Base-by-base conservation (phyloP, 2,113 vertebrate genomes). In the Strigops habroptila region DNA sequence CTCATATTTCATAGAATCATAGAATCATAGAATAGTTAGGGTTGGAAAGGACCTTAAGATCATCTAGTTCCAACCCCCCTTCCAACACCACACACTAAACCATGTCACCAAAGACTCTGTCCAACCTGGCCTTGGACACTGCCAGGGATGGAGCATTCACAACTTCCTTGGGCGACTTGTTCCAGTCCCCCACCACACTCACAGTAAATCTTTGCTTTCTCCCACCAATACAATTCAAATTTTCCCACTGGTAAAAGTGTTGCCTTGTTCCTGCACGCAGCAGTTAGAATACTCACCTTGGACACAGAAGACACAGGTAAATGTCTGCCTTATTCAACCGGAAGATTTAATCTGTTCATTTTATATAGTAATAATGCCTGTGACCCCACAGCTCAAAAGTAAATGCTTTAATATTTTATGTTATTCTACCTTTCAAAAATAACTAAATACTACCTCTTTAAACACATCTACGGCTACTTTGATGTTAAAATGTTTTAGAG, bases 151-250 rank as follows among this genome's bases (percentile, higher is more conserved):
- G 57, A 59, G 33, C 33, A 59, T 59, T 59, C 22, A 59, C 57
- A 59, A 23, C 33, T 59, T 59, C 33, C 57, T 15, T 59, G 55
- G 55, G 21, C 55, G n/a, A 23, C 55, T 21, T 3, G 3, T 23
- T n/a, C 57, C 14, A 35, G 14, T 15, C 33, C 33, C 57, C 23
- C 57, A 15, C 22, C 14, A 59, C 33, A 22, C n/a, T 59, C 21
- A 24, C 57, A 59, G 33, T 35, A 35, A 59, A 59, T 0, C 1
- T 12, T 33, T 76, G 35, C 12, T 79, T 82, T 89, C 46, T 75
- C 27, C 30, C 1, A 5, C 22, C 5, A 65, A 17, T 4, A 31
- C 7, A 53, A 7, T 9, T 3, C 5, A 39, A 3, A 12, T 3
- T 28, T 68, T 44, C 8, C 27, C 30, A 13, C 8, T 4, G 2